Base-by-base conservation (phyloP, 2,797 vertebrate genomes). In the Molossus molossus region DNA sequence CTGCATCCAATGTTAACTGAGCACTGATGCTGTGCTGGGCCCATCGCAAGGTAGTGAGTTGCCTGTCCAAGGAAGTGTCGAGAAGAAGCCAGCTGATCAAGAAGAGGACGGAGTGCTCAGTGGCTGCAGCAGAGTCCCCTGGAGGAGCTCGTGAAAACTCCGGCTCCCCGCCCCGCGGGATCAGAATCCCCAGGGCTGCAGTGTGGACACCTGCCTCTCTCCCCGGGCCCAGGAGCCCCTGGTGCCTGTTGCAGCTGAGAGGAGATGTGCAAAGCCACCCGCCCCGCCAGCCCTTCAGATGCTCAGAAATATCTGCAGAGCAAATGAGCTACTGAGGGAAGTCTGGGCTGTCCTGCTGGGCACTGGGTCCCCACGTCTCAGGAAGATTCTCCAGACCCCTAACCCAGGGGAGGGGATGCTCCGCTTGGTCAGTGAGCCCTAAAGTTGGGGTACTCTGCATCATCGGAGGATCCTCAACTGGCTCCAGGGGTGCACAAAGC, bases 221-320 rank as follows among this genome's bases (percentile, higher is more conserved):
- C 15, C 11, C 0, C 0, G 29, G 82, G 23, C 62, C 67, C 0
- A 0, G 55, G 60, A 69, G 25, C 13, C 9, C 12, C 8, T 9
- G 21, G 37, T 11, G 7, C 1, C 0, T 3, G 6, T 37, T 13
- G 5, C 29, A 2, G 12, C 33, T 72, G 76, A 17, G n/a, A 10
- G 17, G 33, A 53, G 40, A 65, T 6, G 6, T 0, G 15, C 14
- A 37, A 25, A n/a, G 84, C 50, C 67, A 48, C 65, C 50, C 25
- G 8, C 17, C 40, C 5, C 1, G 14, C 6, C 27, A 14, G 23
- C 29, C 69, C 88, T 58, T 37, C 75, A 64, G 93, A 48, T 21
- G 69, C 88, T 45, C 23, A 37, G 60, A 64, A 58, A 65, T 65
- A 57, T 27, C 21, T 25, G 57, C 5, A 10, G 67, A 73, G 37